A percentile compares a stretch with the other conserved stretches of the same genome.
These are phyloP conservation scores for Drosophila meridionalis DNA, from an alignment of 2,888 invertebrate genomes.

Conservation along the genomic window DNA sequence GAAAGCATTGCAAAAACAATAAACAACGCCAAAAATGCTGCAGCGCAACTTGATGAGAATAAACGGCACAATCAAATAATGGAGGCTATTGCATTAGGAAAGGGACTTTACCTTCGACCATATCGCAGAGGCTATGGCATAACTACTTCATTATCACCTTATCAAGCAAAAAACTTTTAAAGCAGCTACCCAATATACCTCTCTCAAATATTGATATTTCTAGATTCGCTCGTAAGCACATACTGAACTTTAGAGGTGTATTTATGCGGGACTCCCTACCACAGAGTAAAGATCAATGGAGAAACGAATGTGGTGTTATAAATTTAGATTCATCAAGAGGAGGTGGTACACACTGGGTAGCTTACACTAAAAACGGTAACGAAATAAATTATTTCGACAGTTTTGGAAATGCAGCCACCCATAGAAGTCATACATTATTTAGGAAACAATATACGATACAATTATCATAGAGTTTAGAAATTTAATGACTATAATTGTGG, in stretches of 20 bases:
- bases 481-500: background rate
- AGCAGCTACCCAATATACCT: slow-evolving; percentile 1
- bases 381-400: background rate
- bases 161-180: no score
- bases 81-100: no score
- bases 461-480: background rate
- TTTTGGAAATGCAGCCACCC: background rate
- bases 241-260: background rate
- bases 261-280: background rate
- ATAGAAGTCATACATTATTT: slow-evolving; percentile 5
- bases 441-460: background rate
- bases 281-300: background rate
- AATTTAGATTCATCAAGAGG: slow-evolving; percentile 5
- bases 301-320: background rate
- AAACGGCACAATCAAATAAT: no score
- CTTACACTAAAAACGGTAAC: background rate
- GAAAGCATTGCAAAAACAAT: no score
- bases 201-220: slow-evolving; percentile 1
- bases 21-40: no score
- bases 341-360: slow-evolving; percentile 1
- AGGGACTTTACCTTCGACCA: no score
- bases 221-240: background rate
- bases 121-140: no score
- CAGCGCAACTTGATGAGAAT: no score
- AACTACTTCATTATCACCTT: no score